Conservation (phyloP, 2,797 vertebrate genomes). For the Poeciliopsis infans region DNA sequence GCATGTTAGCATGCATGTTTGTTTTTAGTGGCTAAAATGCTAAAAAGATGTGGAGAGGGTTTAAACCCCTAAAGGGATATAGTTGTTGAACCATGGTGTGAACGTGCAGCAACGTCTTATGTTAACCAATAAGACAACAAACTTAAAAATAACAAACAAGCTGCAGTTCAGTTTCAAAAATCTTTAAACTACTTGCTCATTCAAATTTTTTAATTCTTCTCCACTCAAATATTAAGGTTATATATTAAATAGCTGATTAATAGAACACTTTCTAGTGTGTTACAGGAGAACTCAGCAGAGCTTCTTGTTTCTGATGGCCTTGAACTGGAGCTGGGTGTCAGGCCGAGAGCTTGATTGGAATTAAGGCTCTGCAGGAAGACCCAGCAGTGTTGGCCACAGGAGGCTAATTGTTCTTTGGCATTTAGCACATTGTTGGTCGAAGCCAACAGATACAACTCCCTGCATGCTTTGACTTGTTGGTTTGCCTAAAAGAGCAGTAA, state of each 20-base stretch:
- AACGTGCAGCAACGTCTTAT: not conserved
- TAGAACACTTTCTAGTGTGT: not conserved
- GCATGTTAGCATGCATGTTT: not conserved
- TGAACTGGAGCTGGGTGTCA: conserved; percentile 53
- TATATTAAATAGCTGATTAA: not conserved
- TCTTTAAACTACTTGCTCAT: not conserved
- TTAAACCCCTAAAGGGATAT: not conserved
- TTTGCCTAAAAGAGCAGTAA: conserved; percentile 50
- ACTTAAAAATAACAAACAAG: not conserved
- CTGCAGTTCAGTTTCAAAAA: not conserved
- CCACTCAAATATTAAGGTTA: not conserved
- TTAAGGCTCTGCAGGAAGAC: conserved; percentile 63
- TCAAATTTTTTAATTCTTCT: not conserved
- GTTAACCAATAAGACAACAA: not conserved
- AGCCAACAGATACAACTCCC: conserved; percentile 68
- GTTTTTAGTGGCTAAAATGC: not conserved
- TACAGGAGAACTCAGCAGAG: not conserved
- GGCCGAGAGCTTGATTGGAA: conserved; percentile 66
- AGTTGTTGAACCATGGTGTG: not conserved
- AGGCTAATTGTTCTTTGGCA: conserved; percentile 85
- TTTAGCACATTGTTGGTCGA: conserved; percentile 81
- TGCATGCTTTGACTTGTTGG: conserved; percentile 69
- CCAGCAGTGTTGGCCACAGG: conserved; percentile 61
- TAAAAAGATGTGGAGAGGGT: not conserved
- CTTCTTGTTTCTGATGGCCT: conserved; percentile 27